Evolutionary conservation across 2,797 vertebrate genomes (phyloP).

Genomic region (Rhadinocentrus ornatus): DNA sequence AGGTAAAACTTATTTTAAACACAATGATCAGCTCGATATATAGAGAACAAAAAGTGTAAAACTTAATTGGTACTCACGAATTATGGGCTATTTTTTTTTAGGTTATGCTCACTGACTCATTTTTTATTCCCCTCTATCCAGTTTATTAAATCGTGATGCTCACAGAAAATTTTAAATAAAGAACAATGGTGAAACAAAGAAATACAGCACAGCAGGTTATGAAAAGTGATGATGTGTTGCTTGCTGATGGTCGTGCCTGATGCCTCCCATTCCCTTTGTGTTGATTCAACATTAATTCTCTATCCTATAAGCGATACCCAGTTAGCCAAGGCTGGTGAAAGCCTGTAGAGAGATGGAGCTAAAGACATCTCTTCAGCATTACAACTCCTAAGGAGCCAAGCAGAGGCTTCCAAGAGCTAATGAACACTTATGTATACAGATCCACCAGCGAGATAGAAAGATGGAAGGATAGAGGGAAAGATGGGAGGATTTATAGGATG

Average conservation of each 20-base stretch:
- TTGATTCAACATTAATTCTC: conserved; percentile 46
- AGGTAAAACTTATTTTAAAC: too few species aligned
- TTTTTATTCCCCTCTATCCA: conserved; percentile 16
- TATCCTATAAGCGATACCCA: conserved; percentile 26
- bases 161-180: conserved; percentile 26
- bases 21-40: too few species aligned
- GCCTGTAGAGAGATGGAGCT: conserved; percentile 30
- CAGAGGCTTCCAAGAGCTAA: conserved; percentile 38
- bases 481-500: conserved; percentile 63
- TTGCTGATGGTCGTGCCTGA: conserved; percentile 11
- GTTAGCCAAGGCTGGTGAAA: conserved; percentile 15
- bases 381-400: conserved; percentile 22
- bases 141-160: conserved; percentile 32
- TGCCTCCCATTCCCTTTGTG: conserved; percentile 21
- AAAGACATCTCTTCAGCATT: conserved; percentile 28
- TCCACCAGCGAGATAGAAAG: conserved; percentile 33
- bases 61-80: too few species aligned
- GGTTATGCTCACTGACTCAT: too few species aligned
- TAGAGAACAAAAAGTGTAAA: too few species aligned
- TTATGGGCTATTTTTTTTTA: too few species aligned
- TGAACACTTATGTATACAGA: conserved; percentile 23
- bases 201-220: conserved; percentile 20
- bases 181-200: neutral
- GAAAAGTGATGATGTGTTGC: conserved; percentile 34
- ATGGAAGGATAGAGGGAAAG: conserved; percentile 47